A percentile compares a stretch with the other conserved stretches of the same genome.
Evolutionary conservation across 2,888 invertebrate genomes (phyloP).

Genomic region (Ectobius pallidus): DNA sequence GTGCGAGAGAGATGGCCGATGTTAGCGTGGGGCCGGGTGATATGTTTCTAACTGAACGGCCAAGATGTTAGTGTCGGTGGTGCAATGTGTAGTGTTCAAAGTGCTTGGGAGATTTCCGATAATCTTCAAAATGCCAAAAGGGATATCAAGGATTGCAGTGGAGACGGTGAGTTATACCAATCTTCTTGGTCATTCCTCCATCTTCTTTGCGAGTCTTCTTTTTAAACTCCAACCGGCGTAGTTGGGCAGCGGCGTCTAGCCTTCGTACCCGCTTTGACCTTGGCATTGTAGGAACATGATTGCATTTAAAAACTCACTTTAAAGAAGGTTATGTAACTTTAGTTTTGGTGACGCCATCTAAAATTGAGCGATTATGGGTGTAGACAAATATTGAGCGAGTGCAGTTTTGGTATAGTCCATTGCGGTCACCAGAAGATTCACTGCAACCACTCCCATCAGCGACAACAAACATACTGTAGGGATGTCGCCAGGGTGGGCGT

Average conservation of each 20-base stretch:
- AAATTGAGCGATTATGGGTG: too few species aligned
- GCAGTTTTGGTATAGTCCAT: too few species aligned
- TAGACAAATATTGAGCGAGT: too few species aligned
- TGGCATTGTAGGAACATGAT: not conserved
- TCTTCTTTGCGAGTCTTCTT: too few species aligned
- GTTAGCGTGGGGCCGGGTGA: constrained; percentile 31
- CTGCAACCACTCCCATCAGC: too few species aligned
- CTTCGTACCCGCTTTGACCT: not conserved
- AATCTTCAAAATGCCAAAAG: constrained; percentile 36
- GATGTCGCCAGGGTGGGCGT: too few species aligned
- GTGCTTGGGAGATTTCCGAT: constrained; percentile 38
- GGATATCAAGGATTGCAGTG: constrained; percentile 30
- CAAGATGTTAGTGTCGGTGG: constrained; percentile 1
- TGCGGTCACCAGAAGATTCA: too few species aligned
- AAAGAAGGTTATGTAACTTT: not conserved
- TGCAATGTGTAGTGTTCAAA: constrained; percentile 38
- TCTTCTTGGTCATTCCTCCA: too few species aligned
- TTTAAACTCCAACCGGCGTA: too few species aligned
- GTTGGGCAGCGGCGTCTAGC: not conserved
- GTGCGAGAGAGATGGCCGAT: constrained; percentile 4
- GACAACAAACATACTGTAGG: too few species aligned
- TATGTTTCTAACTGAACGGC: not conserved
- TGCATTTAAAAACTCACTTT: not conserved
- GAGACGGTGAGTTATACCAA: not conserved
- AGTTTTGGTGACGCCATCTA: not conserved